phyloP scores from a whole-genome alignment of 1,140 invertebrate species.

The Batillaria attramentaria region DNA sequence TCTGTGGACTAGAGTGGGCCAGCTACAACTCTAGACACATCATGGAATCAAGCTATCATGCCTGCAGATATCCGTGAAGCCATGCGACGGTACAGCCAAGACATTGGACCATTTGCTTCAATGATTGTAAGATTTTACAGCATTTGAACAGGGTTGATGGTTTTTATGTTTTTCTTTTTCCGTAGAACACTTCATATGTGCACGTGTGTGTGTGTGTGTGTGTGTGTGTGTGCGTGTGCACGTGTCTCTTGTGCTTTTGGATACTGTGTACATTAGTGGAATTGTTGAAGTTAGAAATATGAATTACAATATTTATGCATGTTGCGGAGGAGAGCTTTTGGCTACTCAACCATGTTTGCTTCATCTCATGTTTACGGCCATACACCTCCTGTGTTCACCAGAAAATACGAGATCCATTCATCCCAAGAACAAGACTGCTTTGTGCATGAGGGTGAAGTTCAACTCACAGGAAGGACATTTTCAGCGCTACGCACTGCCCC shows the following conservation, averaged over 20 bases:
- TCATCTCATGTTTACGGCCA: background rate
- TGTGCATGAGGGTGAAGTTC: slow-evolving; percentile 30
- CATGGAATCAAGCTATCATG: slow-evolving; percentile 69
- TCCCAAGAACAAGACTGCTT: slow-evolving; percentile 27
- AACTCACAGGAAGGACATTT: no score
- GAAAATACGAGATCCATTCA: slow-evolving; percentile 25
- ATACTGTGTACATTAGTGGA: background rate
- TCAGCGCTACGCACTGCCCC: no score
- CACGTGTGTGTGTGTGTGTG: background rate
- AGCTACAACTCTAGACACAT: slow-evolving; percentile 46
- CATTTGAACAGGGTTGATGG: no score
- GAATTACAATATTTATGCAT: background rate
- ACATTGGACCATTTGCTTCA: slow-evolving; percentile 62
- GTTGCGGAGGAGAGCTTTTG: background rate
- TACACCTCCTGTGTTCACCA: slow-evolving; percentile 17
- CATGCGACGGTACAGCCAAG: slow-evolving; percentile 73
- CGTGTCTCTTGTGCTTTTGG: background rate
- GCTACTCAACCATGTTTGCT: background rate
- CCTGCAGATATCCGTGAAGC: slow-evolving; percentile 77
- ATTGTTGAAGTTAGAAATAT: background rate
- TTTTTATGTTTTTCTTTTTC: no score
- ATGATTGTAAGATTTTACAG: slow-evolving; percentile 69
- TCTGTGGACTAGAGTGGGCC: slow-evolving; percentile 53
- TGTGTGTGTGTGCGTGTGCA: background rate
- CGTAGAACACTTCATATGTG: background rate